Conservation (phyloP, 2,113 vertebrate genomes). For the Clarias macrocephalus region DNA sequence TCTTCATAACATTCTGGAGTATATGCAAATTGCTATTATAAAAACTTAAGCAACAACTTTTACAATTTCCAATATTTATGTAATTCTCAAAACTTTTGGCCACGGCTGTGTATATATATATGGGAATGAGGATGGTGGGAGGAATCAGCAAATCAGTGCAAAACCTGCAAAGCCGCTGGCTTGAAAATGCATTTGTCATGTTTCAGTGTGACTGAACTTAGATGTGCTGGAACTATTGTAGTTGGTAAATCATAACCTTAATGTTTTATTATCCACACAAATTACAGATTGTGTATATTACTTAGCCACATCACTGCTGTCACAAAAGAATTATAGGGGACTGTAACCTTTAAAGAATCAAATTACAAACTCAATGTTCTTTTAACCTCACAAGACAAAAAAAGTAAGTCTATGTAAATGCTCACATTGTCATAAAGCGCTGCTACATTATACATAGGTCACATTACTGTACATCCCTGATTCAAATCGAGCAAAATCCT, state of each 20-base stretch:
- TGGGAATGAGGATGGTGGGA: too few relatives aligned
- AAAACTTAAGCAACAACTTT: too few relatives aligned
- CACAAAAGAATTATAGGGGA: neutral
- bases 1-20: too few relatives aligned
- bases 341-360: neutral
- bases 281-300: neutral
- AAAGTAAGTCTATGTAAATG: neutral
- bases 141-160: too few relatives aligned
- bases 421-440: conserved; percentile 1
- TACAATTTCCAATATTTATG: too few relatives aligned
- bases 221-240: neutral
- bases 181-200: conserved; percentile 4
- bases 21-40: too few relatives aligned
- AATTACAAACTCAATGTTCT: neutral
- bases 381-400: neutral
- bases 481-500: conserved; percentile 63
- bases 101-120: too few relatives aligned
- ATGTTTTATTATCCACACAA: conserved; percentile 8
- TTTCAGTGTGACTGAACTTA: conserved; percentile 9
- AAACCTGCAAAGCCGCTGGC: neutral
- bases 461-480: conserved; percentile 35
- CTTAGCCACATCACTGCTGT: neutral
- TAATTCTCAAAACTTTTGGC: too few relatives aligned
- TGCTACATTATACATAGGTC: neutral
- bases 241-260: conserved; percentile 4